A percentile compares a stretch with the other conserved stretches of the same genome.
Conservation (phyloP, 2,113 vertebrate genomes). For the Xerus inauris region DNA sequence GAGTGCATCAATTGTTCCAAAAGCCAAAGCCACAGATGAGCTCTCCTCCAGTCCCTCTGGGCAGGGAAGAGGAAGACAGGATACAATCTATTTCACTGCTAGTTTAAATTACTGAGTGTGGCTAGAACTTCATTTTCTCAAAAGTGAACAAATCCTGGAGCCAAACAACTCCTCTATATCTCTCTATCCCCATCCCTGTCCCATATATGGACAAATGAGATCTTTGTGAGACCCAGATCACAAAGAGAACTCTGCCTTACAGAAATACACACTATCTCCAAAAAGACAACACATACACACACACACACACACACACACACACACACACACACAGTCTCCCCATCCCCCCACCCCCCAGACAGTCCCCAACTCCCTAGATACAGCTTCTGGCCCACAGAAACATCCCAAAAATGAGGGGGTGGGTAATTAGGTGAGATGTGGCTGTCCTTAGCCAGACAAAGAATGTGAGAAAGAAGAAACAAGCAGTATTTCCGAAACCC, state of each 20-base stretch:
- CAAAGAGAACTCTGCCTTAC: neutral
- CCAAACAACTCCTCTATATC: neutral
- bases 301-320: neutral
- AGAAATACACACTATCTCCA: neutral
- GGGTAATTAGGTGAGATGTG: neutral
- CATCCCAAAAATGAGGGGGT: no score
- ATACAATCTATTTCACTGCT: neutral
- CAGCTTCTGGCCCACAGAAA: neutral
- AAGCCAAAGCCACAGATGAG: neutral
- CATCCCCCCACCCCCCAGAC: neutral
- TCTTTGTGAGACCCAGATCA: neutral
- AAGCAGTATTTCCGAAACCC: neutral
- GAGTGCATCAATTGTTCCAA: neutral
- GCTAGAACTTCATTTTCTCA: neutral
- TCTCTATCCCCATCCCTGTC: neutral
- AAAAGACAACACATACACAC: no score
- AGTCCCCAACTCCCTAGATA: neutral
- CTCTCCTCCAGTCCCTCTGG: neutral
- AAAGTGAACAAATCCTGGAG: neutral
- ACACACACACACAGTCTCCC: neutral
- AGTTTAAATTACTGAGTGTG: neutral
- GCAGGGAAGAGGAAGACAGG: neutral
- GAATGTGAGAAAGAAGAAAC: neutral
- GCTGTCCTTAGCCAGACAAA: neutral
- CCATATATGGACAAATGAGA: neutral